Percentiles rank a stretch among this genome's conserved stretches.
Evolutionary conservation across 30 jellyfish, hydroid and myxozoan genomes (phyloP).

Genomic region (Rhopilema esculentum): DNA sequence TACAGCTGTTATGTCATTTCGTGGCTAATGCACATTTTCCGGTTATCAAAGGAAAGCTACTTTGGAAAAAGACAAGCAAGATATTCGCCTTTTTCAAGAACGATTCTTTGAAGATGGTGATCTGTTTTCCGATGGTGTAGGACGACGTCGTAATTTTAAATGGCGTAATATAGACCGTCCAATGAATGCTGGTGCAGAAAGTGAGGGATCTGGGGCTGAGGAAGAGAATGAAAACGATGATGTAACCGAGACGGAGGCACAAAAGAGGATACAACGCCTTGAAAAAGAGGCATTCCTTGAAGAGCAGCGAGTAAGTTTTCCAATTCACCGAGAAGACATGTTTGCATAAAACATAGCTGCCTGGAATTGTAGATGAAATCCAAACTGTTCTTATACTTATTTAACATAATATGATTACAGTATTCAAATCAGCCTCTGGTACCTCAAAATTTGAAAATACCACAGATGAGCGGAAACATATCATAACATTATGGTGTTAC

Average conservation of each 20-base stretch:
- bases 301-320: conserved; percentile 72
- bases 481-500: no score
- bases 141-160: conserved; percentile 84
- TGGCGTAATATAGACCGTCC: conserved; percentile 92
- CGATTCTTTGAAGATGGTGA: conserved; percentile 94
- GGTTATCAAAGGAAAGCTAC: conserved; percentile 66
- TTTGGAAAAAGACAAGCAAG: conserved; percentile 82
- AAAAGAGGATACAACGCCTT: conserved; percentile 68
- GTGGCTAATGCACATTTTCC: not conserved
- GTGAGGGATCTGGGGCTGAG: conserved; percentile 75
- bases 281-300: conserved; percentile 83
- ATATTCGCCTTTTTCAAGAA: conserved; percentile 84
- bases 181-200: conserved; percentile 11
- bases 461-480: no score
- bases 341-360: not conserved
- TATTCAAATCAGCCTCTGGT: no score
- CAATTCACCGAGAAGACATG: no score
- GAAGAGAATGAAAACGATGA: conserved; percentile 25
- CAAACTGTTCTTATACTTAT: not conserved
- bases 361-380: not conserved
- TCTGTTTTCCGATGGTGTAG: conserved; percentile 75
- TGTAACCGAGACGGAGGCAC: conserved; percentile 31
- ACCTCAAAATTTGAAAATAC: no score
- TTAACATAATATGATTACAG: no score
- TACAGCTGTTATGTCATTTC: not conserved